Conservation (phyloP, 2,113 vertebrate species). For the Corythaeola cristata region DNA sequence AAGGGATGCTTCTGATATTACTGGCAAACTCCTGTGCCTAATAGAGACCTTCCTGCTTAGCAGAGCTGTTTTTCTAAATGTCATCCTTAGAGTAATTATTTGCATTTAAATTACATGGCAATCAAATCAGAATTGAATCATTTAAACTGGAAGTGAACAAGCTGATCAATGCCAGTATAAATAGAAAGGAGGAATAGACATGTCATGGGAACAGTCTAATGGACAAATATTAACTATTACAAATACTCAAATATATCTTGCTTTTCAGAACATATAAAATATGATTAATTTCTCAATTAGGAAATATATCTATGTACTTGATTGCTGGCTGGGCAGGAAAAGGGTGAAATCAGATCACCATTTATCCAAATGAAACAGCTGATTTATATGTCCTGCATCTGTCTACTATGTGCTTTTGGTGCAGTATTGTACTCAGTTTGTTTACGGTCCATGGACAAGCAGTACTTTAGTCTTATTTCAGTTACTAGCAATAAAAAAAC, state of each 20-base stretch:
- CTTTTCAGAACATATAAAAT: conserved; percentile 29
- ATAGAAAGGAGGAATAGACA: conserved; percentile 71
- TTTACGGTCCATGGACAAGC: not conserved
- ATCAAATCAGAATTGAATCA: conserved; percentile 85
- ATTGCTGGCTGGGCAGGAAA: conserved; percentile 13
- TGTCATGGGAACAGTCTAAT: conserved; percentile 45
- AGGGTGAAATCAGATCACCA: not conserved
- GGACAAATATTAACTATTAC: conserved; percentile 44
- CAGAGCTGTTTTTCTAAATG: conserved; percentile 75
- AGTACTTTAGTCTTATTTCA: not conserved
- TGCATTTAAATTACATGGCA: conserved; percentile 84
- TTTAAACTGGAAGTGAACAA: conserved; percentile 83
- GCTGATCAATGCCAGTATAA: conserved; percentile 84
- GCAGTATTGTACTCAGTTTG: not conserved
- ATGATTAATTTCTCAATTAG: conserved; percentile 24
- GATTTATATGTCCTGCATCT: not conserved
- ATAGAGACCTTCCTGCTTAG: conserved; percentile 69
- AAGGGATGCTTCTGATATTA: conserved; percentile 35
- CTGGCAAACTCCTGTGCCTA: conserved; percentile 65
- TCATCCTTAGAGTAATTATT: conserved; percentile 84
- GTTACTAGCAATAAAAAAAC: not conserved
- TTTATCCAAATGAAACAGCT: conserved; percentile 2
- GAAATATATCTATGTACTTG: not conserved
- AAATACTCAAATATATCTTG: not conserved
- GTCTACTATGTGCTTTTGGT: not conserved